Percentiles rank a stretch among this genome's conserved stretches.
phyloP scores from a whole-genome alignment of 2,888 invertebrate species.

The Aleiodes alternator region DNA sequence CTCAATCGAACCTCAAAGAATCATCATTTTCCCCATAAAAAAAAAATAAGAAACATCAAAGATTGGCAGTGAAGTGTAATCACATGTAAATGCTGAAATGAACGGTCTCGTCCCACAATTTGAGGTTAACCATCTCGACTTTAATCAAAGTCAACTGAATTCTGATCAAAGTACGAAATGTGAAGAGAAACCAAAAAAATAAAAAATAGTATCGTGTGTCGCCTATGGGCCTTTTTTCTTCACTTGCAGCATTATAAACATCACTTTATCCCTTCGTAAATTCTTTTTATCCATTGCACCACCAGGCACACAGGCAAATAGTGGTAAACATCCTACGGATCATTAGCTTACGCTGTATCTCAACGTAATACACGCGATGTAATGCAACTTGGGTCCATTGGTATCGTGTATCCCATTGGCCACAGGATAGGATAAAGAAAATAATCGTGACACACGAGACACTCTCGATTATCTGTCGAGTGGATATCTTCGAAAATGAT shows the following conservation, averaged over 20 bases:
- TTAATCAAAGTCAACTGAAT: slow-evolving; percentile 4
- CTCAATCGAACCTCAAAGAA: slow-evolving; percentile 6
- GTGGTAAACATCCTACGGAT: slow-evolving; percentile 63
- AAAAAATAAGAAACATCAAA: neutral
- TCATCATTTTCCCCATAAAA: neutral
- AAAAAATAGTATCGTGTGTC: slow-evolving; percentile 49
- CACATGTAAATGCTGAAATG: slow-evolving; percentile 20
- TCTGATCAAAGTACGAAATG: slow-evolving; percentile 43
- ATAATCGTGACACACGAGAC: slow-evolving; percentile 70
- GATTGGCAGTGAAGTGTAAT: slow-evolving; percentile 31
- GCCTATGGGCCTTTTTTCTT: slow-evolving; percentile 5
- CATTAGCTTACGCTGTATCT: slow-evolving; percentile 69
- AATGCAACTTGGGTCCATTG: slow-evolving; percentile 53
- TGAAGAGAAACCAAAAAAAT: slow-evolving; percentile 48
- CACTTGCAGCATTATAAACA: slow-evolving; percentile 22
- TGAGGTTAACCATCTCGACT: neutral
- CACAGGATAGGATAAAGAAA: slow-evolving; percentile 43
- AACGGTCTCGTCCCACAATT: slow-evolving; percentile 1
- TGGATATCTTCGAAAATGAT: slow-evolving; percentile 30
- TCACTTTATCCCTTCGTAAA: slow-evolving; percentile 19
- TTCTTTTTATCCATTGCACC: slow-evolving; percentile 4
- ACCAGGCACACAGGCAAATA: slow-evolving; percentile 21
- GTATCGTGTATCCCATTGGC: slow-evolving; percentile 69
- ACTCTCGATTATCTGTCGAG: slow-evolving; percentile 60
- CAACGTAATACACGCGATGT: slow-evolving; percentile 65